Conservation (phyloP, 2,113 vertebrate genomes). For the Scortum barcoo region DNA sequence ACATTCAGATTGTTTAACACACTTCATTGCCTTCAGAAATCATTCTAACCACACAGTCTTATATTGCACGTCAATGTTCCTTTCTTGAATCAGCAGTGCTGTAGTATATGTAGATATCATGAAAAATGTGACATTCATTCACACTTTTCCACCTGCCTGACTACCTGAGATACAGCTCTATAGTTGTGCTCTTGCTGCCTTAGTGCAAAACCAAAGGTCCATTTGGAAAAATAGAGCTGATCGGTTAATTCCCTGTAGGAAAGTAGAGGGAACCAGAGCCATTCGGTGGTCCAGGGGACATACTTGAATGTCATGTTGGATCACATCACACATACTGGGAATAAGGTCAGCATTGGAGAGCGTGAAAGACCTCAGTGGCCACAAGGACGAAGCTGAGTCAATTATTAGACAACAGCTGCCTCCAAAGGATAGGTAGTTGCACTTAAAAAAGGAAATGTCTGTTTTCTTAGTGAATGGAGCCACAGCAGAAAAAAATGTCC, state of each 20-base stretch:
- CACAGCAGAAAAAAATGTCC: not conserved
- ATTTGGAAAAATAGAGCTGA: constrained; percentile 63
- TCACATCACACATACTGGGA: constrained; percentile 72
- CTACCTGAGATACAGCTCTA: constrained; percentile 15
- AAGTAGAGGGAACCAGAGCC: constrained; percentile 46
- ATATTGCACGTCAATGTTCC: constrained; percentile 8
- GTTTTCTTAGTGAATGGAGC: not conserved
- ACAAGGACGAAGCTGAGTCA: constrained; percentile 49
- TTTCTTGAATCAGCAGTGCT: constrained; percentile 21
- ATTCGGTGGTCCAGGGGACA: constrained; percentile 67
- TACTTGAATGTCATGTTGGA: constrained; percentile 76
- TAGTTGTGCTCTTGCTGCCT: constrained; percentile 14
- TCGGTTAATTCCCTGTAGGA: constrained; percentile 51
- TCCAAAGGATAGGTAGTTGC: constrained; percentile 10
- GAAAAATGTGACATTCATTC: constrained; percentile 43
- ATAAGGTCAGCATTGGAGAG: constrained; percentile 72
- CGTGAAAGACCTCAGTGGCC: constrained; percentile 38
- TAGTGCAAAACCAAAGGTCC: constrained; percentile 34
- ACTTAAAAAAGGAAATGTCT: constrained; percentile 15
- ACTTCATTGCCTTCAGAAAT: constrained; percentile 48
- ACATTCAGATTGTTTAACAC: constrained; percentile 61
- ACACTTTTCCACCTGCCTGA: constrained; percentile 36
- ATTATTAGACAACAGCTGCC: constrained; percentile 36
- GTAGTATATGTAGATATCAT: constrained; percentile 11
- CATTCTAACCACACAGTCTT: constrained; percentile 15